Evolutionary conservation across 1,140 invertebrate species (phyloP).

Genomic region (Diachasma alloeum): DNA sequence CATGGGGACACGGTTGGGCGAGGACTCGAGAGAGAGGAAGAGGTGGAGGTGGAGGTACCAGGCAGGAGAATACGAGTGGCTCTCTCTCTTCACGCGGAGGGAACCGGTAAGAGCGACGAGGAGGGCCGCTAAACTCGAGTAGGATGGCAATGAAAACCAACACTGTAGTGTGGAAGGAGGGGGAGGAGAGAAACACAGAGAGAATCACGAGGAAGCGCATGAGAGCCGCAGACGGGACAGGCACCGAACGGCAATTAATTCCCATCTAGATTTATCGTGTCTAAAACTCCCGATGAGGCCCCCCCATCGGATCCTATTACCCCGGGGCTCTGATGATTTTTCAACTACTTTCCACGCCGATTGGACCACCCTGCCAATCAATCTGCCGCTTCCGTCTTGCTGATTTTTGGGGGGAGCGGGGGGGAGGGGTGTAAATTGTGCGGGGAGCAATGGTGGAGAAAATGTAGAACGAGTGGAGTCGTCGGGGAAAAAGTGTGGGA

Average conservation of each 20-base stretch:
- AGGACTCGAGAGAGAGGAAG: constrained; percentile 17
- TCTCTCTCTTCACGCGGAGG: background rate
- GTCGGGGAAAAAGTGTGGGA: too few relatives aligned
- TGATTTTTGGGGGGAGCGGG: too few relatives aligned
- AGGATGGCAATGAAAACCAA: background rate
- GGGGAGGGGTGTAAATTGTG: too few relatives aligned
- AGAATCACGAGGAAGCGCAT: constrained; percentile 22
- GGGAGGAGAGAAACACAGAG: background rate
- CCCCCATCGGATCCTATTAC: constrained; percentile 43
- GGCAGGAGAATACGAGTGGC: background rate
- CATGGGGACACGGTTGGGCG: constrained; percentile 19
- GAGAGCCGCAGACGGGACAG: constrained; percentile 45
- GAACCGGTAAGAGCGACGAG: background rate
- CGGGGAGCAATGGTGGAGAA: too few relatives aligned
- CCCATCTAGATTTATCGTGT: constrained; percentile 60
- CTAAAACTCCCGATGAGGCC: constrained; percentile 44
- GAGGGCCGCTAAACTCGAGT: background rate
- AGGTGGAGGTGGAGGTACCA: background rate
- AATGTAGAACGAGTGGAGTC: too few relatives aligned
- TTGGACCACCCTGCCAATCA: constrained; percentile 10
- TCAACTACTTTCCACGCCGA: constrained; percentile 34
- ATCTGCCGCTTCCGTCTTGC: constrained; percentile 37
- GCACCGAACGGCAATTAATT: constrained; percentile 60
- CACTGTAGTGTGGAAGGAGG: background rate
- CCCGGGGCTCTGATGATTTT: constrained; percentile 25